A percentile compares a stretch with the other conserved stretches of the same genome.
Conservation (phyloP, 2,888 invertebrate species). For the Drosophila buzzatii region DNA sequence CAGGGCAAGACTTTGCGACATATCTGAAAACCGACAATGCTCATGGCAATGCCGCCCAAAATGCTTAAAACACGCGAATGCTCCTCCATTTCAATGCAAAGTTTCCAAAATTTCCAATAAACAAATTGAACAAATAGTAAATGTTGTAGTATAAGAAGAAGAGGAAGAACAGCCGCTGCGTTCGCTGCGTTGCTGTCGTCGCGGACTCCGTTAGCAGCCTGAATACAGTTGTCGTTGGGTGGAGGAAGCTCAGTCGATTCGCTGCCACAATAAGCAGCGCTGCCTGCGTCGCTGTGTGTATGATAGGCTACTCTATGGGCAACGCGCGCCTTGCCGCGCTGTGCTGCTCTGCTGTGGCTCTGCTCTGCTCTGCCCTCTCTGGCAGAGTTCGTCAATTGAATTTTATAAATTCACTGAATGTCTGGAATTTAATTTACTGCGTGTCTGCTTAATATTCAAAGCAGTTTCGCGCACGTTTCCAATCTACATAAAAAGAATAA, state of each 20-base stretch:
- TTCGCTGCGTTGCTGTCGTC: constrained; percentile 26
- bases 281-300: constrained; percentile 15
- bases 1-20: constrained; percentile 83
- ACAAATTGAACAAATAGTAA: not conserved
- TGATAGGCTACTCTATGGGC: constrained; percentile 6
- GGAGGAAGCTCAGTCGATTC: constrained; percentile 8
- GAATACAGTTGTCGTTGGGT: constrained; percentile 7
- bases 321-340: not conserved
- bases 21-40: constrained; percentile 83
- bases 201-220: constrained; percentile 44
- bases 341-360: not conserved
- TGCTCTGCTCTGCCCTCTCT: constrained; percentile 17
- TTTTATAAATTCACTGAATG: constrained; percentile 37
- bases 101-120: not conserved
- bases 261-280: constrained; percentile 26
- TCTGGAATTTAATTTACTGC: constrained; percentile 20
- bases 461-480: constrained; percentile 30
- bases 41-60: constrained; percentile 74
- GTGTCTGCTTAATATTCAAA: constrained; percentile 63
- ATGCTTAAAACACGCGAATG: constrained; percentile 59
- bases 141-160: not conserved
- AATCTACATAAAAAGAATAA: constrained; percentile 41
- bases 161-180: constrained; percentile 3
- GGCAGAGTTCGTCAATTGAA: constrained; percentile 45
- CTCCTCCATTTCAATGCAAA: constrained; percentile 60